Base-by-base conservation (phyloP, 2,113 vertebrate genomes). In the Heterocephalus glaber region DNA sequence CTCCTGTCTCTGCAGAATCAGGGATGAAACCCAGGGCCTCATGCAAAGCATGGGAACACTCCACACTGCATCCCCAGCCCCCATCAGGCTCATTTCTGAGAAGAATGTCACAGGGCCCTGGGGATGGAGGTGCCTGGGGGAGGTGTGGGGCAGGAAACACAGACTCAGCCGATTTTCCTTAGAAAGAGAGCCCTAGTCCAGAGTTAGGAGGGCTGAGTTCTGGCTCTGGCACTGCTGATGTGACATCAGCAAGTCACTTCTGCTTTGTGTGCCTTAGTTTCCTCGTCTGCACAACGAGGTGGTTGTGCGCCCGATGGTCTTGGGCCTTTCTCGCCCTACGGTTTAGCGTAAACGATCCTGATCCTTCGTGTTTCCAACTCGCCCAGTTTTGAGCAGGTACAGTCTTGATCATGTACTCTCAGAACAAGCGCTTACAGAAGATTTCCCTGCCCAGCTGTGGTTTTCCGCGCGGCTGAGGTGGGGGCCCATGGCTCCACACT, bases 71-170 rank as follows among this genome's bases (percentile, higher is more conserved):
- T 52, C 47, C 16, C 76, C 49, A 54, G 9, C 49, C 76, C 76
- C 17, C 61, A 77, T 91, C 77, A 95, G 89, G 68, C 41, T 95
- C 84, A 89, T 81, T 95, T 95, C 95, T 84, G 76, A 97, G 94
- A 92, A 95, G 82, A 96, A 89, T 72, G 90, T 72, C 87, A 92
- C 76, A 77, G 68, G 80, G 65, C 52, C 49, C 80, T 87, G n/a
- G 76, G 58, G 41, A 66, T 17, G n/a, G 86, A 74, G 74, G 90
- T 84, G 88, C 76, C 90, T 77, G 88, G 84, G 58, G 86, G 84
- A 89, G 56, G 30, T 60, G 30, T 89, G 65, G 92, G 49, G 68
- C 65, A 52, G 70, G 68, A 81, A 72, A 58, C 52, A 95, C 92
- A 87, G 65, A 89, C 30, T 81, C 44, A 60, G 82, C 80, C 74